These are phyloP conservation scores for Trachelus iudaicus DNA, from an alignment of 2,888 invertebrate genomes.

Conservation along the genomic window DNA sequence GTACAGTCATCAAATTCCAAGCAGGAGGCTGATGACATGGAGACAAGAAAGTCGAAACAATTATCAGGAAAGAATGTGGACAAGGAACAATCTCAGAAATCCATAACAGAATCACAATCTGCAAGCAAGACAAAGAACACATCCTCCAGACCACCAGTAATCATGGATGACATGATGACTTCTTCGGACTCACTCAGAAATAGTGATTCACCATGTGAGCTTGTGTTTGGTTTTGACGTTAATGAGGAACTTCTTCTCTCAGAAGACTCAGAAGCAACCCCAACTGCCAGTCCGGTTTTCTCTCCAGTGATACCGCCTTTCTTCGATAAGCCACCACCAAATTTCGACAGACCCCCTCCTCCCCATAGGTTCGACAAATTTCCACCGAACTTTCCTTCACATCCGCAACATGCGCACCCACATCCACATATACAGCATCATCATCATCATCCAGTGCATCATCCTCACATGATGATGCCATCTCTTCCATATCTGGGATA, in stretches of 20 bases:
- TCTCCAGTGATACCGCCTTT: constrained; percentile 34
- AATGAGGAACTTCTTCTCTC: constrained; percentile 77
- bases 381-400: constrained; percentile 42
- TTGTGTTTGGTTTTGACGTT: constrained; percentile 85
- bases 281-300: constrained; percentile 37
- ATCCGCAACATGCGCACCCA: constrained; percentile 34
- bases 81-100: constrained; percentile 38
- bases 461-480: constrained; percentile 46
- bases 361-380: constrained; percentile 43
- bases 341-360: constrained; percentile 48
- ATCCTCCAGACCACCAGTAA: constrained; percentile 74
- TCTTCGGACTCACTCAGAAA: constrained; percentile 49
- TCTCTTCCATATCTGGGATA: constrained; percentile 51
- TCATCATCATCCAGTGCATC: constrained; percentile 30
- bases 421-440: constrained; percentile 6
- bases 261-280: constrained; percentile 45
- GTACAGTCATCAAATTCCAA: background rate
- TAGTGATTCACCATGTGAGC: constrained; percentile 69
- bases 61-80: constrained; percentile 22
- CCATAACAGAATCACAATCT: constrained; percentile 19
- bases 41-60: constrained; percentile 35
- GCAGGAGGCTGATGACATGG: background rate
- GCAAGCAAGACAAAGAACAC: constrained; percentile 23
- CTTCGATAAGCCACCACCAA: constrained; percentile 45
- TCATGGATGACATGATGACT: constrained; percentile 75